Conservation (phyloP, 2,888 invertebrate genomes). For the Oscheius sp. region DNA sequence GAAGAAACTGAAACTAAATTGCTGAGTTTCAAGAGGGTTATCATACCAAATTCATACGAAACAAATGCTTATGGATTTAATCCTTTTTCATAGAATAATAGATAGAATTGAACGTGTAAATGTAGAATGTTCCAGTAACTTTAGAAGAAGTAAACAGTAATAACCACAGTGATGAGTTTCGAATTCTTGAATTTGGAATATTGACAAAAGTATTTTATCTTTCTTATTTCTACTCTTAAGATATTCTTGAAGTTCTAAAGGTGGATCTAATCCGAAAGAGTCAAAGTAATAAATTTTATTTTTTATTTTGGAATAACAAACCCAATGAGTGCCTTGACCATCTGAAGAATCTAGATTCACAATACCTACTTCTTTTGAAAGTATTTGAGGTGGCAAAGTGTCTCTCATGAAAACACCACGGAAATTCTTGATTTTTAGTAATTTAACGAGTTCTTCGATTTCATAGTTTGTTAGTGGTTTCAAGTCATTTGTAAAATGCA, state of each 20-base stretch:
- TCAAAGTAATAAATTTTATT: conserved; percentile 15
- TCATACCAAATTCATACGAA: conserved; percentile 23
- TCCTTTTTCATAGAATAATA: background rate
- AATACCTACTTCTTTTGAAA: conserved; percentile 12
- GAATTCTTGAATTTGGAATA: conserved; percentile 39
- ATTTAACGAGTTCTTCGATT: conserved; percentile 6
- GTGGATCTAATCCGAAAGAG: conserved; percentile 21
- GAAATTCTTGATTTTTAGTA: conserved; percentile 19
- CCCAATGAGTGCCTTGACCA: conserved; percentile 20
- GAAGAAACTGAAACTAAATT: conserved; percentile 28
- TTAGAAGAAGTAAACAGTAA: conserved; percentile 33
- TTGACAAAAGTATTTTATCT: conserved; percentile 13
- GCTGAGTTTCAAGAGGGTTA: conserved; percentile 24
- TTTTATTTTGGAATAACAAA: conserved; percentile 15
- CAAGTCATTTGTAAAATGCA: conserved; percentile 7
- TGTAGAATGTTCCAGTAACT: conserved; percentile 33
- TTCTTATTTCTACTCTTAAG: background rate
- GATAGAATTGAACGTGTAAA: background rate
- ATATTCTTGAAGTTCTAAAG: conserved; percentile 20
- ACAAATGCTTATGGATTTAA: conserved; percentile 25
- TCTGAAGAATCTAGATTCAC: conserved; percentile 20
- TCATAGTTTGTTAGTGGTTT: conserved; percentile 18
- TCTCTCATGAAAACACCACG: conserved; percentile 17
- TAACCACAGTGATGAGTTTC: conserved; percentile 47
- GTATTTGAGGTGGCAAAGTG: background rate